These are phyloP conservation scores for Nudaria mundana DNA, from an alignment of 2,888 invertebrate species.

Conservation along the genomic window DNA sequence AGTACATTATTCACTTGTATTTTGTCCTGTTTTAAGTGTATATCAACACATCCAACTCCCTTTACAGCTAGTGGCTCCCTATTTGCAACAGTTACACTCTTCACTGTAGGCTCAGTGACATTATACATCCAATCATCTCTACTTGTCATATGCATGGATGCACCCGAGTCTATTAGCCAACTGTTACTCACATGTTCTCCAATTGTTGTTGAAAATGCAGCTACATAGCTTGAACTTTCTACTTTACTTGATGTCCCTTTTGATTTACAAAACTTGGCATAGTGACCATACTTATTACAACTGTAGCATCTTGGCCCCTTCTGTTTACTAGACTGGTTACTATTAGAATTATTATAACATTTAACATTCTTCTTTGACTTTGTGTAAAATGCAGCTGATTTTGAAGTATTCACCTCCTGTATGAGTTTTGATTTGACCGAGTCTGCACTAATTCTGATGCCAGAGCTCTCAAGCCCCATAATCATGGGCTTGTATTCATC, in stretches of 20 bases:
- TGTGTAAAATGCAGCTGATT: too few species aligned
- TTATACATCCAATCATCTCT: constrained; percentile 10
- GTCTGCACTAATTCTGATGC: too few species aligned
- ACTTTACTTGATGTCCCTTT: too few species aligned
- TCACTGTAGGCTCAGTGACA: constrained; percentile 11
- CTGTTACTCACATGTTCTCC: constrained; percentile 1
- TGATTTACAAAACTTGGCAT: too few species aligned
- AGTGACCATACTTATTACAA: too few species aligned
- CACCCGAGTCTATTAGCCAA: constrained; percentile 26
- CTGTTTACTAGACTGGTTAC: too few species aligned
- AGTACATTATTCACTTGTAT: constrained; percentile 17
- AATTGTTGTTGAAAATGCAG: constrained; percentile 23
- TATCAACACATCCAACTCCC: constrained; percentile 3
- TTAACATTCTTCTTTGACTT: too few species aligned
- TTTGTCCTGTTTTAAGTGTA: not conserved
- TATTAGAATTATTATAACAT: too few species aligned
- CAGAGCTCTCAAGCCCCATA: constrained; percentile 20
- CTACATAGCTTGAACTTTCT: constrained; percentile 17
- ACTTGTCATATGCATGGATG: constrained; percentile 20
- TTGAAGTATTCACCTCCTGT: too few species aligned
- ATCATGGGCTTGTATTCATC: constrained; percentile 13
- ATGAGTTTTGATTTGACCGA: too few species aligned
- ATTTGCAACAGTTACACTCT: constrained; percentile 22
- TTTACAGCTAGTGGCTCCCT: constrained; percentile 21
- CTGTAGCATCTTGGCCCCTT: too few species aligned